Conservation (phyloP, 2,113 vertebrate genomes). For the Psilopsiagon aurifrons region DNA sequence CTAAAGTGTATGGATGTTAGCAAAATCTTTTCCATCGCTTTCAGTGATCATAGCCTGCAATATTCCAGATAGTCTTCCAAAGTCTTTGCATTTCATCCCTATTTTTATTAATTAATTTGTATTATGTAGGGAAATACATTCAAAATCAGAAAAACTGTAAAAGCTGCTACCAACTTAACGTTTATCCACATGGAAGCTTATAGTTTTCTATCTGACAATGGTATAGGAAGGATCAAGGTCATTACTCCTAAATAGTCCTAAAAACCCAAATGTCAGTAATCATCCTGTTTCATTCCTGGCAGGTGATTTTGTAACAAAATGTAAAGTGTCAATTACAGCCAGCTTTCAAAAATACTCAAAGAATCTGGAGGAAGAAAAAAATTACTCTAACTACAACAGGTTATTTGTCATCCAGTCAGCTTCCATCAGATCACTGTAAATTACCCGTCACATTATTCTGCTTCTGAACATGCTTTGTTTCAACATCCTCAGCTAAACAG, state of each 20-base stretch:
- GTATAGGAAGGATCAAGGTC: not conserved
- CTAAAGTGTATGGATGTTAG: not conserved
- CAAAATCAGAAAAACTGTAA: not conserved
- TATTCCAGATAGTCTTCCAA: not conserved
- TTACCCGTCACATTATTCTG: conserved; percentile 27
- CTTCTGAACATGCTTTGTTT: conserved; percentile 32
- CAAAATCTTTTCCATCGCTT: not conserved
- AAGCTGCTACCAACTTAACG: not conserved
- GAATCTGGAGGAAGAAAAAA: not conserved
- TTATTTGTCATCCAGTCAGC: conserved; percentile 46
- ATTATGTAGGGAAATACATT: not conserved
- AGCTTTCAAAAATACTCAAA: not conserved
- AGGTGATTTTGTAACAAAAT: conserved; percentile 18
- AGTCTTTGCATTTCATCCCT: not conserved
- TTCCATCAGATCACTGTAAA: conserved; percentile 44
- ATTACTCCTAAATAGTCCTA: not conserved
- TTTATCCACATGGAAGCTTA: not conserved
- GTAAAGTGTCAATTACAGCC: conserved; percentile 15
- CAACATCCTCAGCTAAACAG: conserved; percentile 28
- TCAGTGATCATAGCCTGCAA: not conserved
- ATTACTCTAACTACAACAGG: not conserved
- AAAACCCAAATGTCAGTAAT: not conserved
- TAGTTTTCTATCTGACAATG: not conserved
- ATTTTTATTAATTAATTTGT: not conserved
- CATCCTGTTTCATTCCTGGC: not conserved